Evolutionary conservation across 2,888 invertebrate genomes (phyloP).

Genomic region (Lasioglossum figueresi): DNA sequence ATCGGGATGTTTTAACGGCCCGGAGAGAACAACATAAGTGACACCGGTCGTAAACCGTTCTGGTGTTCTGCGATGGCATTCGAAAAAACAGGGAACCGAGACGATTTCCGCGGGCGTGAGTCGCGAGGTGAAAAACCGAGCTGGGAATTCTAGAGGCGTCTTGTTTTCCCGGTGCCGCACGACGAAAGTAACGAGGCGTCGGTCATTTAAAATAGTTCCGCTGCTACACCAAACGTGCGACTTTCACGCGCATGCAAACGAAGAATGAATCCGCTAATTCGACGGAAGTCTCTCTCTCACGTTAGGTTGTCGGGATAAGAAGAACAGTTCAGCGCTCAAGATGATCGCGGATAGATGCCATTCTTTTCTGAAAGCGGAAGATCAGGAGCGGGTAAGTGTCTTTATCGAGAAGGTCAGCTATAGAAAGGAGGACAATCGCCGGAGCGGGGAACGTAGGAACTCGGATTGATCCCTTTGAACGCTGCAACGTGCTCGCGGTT

Average conservation of each 20-base stretch:
- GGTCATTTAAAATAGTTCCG: conserved; percentile 62
- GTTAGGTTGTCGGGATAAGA: not conserved
- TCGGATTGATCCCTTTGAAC: conserved; percentile 57
- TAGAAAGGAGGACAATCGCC: conserved; percentile 66
- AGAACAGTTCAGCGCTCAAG: not conserved
- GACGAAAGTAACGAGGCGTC: conserved; percentile 61
- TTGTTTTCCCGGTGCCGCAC: conserved; percentile 28
- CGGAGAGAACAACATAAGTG: not conserved
- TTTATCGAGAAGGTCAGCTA: conserved; percentile 62
- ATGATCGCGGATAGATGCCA: conserved; percentile 21
- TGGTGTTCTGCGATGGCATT: conserved; percentile 20
- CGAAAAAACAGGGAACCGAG: conserved; percentile 30
- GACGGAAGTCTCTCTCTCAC: conserved; percentile 9
- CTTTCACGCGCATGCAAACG: conserved; percentile 56
- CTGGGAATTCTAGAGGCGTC: conserved; percentile 38
- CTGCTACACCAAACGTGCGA: conserved; percentile 25
- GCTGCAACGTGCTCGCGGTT: conserved; percentile 31
- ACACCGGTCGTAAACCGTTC: conserved; percentile 41
- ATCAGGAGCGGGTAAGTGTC: conserved; percentile 40
- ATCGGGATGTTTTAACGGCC: not conserved
- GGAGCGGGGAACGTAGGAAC: conserved; percentile 46
- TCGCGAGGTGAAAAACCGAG: not conserved
- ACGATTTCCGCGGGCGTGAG: conserved; percentile 31
- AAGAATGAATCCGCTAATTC: conserved; percentile 46
- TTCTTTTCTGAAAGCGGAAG: conserved; percentile 42